phyloP scores from a whole-genome alignment of 2,797 vertebrate genomes.

The Poeciliopsis infans region DNA sequence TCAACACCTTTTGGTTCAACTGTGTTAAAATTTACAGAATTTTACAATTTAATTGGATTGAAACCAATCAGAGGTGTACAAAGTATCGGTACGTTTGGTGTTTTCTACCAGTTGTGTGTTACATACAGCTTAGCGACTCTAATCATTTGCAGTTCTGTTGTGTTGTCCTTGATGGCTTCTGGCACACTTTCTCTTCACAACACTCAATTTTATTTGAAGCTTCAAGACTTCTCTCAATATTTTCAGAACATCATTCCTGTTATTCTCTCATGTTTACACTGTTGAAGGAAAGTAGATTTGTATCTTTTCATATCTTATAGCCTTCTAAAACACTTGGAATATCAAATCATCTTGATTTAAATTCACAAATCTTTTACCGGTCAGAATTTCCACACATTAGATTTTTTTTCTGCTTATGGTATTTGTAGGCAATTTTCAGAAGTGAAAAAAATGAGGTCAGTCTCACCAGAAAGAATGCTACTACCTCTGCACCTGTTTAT shows the following conservation, averaged over 20 bases:
- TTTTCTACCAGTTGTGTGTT: neutral
- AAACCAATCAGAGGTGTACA: neutral
- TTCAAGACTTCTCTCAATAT: neutral
- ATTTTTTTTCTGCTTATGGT: neutral
- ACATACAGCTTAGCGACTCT: neutral
- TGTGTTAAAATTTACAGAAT: slow-evolving; percentile 36
- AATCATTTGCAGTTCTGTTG: neutral
- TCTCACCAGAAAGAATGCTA: neutral
- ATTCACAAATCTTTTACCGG: neutral
- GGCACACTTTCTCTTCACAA: neutral
- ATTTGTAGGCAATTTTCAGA: neutral
- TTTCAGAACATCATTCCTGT: neutral
- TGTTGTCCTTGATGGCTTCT: neutral
- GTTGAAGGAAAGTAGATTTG: neutral
- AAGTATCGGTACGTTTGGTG: neutral
- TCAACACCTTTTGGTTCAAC: slow-evolving; percentile 60
- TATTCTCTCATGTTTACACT: neutral
- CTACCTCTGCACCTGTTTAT: neutral
- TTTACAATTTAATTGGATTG: neutral
- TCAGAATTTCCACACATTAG: neutral
- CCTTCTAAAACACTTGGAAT: neutral
- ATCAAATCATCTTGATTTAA: neutral
- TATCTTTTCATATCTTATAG: neutral
- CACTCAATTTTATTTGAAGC: neutral
- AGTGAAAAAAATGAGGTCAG: neutral